A percentile compares a stretch with the other conserved stretches of the same genome.
Conservation (phyloP, 2,113 vertebrate genomes). For the Lampris megalopsis region DNA sequence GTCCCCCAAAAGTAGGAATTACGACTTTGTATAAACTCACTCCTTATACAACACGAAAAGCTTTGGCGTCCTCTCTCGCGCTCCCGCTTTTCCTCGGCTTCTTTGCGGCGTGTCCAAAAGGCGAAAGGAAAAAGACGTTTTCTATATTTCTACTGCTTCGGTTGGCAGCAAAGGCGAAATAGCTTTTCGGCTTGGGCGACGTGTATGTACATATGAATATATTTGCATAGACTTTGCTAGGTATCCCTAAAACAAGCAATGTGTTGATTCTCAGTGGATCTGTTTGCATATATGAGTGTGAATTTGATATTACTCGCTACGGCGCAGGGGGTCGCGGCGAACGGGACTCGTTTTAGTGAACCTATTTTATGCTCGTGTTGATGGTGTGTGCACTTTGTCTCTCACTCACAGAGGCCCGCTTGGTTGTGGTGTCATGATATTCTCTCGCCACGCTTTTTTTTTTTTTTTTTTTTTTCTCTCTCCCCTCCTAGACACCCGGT, state of each 20-base stretch:
- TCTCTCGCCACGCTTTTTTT: slow-evolving; percentile 56
- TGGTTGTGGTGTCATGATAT: slow-evolving; percentile 75
- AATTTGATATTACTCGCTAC: slow-evolving; percentile 74
- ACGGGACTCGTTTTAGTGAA: slow-evolving; percentile 67
- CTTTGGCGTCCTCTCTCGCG: slow-evolving; percentile 78
- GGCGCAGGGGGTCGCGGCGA: slow-evolving; percentile 67
- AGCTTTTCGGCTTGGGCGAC: slow-evolving; percentile 74
- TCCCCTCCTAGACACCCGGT: slow-evolving; percentile 39
- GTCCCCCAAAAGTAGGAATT: slow-evolving; percentile 71
- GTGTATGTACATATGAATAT: slow-evolving; percentile 83
- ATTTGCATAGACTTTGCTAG: slow-evolving; percentile 84
- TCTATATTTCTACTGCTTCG: slow-evolving; percentile 81
- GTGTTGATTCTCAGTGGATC: slow-evolving; percentile 84
- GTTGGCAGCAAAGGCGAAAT: slow-evolving; percentile 71
- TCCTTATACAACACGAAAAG: slow-evolving; percentile 71
- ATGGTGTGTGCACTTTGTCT: slow-evolving; percentile 77
- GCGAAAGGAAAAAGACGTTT: slow-evolving; percentile 72
- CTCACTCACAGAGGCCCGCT: slow-evolving; percentile 75
- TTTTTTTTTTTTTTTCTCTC: too few species aligned
- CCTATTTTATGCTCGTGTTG: slow-evolving; percentile 77
- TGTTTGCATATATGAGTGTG: slow-evolving; percentile 82
- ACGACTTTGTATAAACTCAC: slow-evolving; percentile 79
- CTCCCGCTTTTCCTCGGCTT: slow-evolving; percentile 68
- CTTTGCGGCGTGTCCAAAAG: slow-evolving; percentile 69
- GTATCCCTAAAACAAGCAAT: slow-evolving; percentile 82